phyloP scores from a whole-genome alignment of 2,888 invertebrate genomes.

The Pterostichus madidus region DNA sequence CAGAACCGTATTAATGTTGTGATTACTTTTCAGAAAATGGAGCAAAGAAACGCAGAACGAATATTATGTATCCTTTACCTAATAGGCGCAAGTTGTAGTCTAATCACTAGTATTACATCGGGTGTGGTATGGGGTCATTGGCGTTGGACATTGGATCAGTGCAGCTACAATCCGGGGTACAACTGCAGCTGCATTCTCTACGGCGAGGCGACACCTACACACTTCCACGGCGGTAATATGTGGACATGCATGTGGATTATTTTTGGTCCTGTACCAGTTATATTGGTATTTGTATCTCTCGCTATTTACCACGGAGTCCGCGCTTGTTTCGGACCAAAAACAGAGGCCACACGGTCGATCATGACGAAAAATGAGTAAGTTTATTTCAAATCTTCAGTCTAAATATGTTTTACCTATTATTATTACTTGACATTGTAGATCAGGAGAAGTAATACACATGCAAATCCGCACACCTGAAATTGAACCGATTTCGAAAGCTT shows the following conservation, averaged over 20 bases:
- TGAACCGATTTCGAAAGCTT: slow-evolving; percentile 81
- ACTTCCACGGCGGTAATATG: slow-evolving; percentile 78
- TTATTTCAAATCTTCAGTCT: neutral
- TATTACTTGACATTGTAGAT: slow-evolving; percentile 77
- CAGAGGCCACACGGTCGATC: slow-evolving; percentile 73
- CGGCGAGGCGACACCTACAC: slow-evolving; percentile 81
- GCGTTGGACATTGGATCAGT: slow-evolving; percentile 83
- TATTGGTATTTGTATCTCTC: slow-evolving; percentile 83
- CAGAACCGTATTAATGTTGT: slow-evolving; percentile 32
- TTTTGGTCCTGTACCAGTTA: slow-evolving; percentile 82
- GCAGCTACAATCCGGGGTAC: slow-evolving; percentile 77
- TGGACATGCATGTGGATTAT: slow-evolving; percentile 83
- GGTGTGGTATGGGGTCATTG: slow-evolving; percentile 86
- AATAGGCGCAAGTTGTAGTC: slow-evolving; percentile 72
- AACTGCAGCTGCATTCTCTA: slow-evolving; percentile 86
- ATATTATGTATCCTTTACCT: slow-evolving; percentile 73
- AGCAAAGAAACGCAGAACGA: slow-evolving; percentile 73
- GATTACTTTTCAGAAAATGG: slow-evolving; percentile 69
- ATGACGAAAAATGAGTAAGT: slow-evolving; percentile 75
- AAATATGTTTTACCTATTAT: neutral
- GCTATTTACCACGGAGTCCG: slow-evolving; percentile 85
- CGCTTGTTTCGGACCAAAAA: slow-evolving; percentile 76
- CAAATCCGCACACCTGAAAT: slow-evolving; percentile 81
- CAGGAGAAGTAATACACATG: slow-evolving; percentile 84
- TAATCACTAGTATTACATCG: slow-evolving; percentile 77